A percentile compares a stretch with the other conserved stretches of the same genome.
Conservation (phyloP, 2,888 invertebrate species). For the Lapara coniferarum region DNA sequence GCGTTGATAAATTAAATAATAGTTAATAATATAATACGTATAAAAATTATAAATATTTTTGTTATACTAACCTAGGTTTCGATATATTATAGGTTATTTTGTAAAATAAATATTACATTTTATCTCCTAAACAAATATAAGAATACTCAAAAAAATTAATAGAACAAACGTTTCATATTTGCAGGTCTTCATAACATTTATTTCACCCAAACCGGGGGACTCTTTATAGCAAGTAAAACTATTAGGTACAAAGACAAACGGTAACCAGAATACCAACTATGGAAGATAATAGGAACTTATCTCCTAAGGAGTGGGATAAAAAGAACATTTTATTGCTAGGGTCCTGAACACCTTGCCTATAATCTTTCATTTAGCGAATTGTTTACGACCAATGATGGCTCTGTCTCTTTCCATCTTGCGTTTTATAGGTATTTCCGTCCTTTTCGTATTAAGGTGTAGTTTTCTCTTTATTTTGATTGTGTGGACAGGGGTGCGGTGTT, state of each 20-base stretch:
- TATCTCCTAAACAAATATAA: neutral
- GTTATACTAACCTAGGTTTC: no score
- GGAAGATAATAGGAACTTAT: slow-evolving; percentile 65
- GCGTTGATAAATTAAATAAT: no score
- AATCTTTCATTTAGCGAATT: slow-evolving; percentile 80
- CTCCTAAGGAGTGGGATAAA: slow-evolving; percentile 60
- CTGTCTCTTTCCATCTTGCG: slow-evolving; percentile 46
- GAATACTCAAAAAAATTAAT: neutral
- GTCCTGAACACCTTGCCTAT: slow-evolving; percentile 77
- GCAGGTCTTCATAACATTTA: neutral
- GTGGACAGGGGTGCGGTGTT: slow-evolving; percentile 10
- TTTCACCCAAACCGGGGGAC: slow-evolving; percentile 3
- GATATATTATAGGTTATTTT: no score
- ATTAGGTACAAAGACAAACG: slow-evolving; percentile 34
- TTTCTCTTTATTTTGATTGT: slow-evolving; percentile 51
- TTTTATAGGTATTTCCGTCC: slow-evolving; percentile 40
- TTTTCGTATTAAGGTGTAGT: slow-evolving; percentile 59
- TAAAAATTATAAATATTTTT: no score
- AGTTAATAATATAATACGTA: no score
- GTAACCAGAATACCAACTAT: slow-evolving; percentile 32
- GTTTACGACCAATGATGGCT: slow-evolving; percentile 65
- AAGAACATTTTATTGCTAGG: slow-evolving; percentile 69
- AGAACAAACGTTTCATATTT: neutral
- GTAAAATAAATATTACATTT: no score
- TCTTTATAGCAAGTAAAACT: slow-evolving; percentile 6